phyloP scores from a whole-genome alignment of 2,888 invertebrate genomes.

The Tetramorium bicarinatum region DNA sequence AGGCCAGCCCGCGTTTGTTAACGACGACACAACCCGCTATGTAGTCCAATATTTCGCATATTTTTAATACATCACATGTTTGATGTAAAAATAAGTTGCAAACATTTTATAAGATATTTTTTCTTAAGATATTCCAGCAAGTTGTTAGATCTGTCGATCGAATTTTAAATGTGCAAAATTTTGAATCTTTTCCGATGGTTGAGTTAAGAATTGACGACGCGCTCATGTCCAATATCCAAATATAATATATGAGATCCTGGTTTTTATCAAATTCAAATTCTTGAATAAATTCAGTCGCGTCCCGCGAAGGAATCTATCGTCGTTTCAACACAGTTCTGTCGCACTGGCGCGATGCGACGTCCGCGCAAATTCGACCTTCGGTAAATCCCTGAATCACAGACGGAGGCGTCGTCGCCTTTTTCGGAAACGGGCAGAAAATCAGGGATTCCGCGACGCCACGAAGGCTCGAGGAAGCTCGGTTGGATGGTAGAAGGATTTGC shows the following conservation, averaged over 20 bases:
- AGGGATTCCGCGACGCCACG: conserved; percentile 63
- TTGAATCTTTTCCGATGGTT: not conserved
- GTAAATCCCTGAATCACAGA: conserved; percentile 59
- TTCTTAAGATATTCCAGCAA: not conserved
- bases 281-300: conserved; percentile 51
- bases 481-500: conserved; percentile 76
- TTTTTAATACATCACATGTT: not conserved
- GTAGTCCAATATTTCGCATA: conserved; percentile 8
- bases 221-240: not conserved
- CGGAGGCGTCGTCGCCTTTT: conserved; percentile 63
- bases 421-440: conserved; percentile 71
- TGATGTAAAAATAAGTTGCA: conserved; percentile 38
- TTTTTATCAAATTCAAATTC: conserved; percentile 46
- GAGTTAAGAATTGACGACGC: not conserved
- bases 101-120: not conserved
- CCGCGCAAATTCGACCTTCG: conserved; percentile 51
- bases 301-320: conserved; percentile 40
- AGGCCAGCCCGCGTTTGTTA: conserved; percentile 21
- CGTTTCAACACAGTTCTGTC: conserved; percentile 56
- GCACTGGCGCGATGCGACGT: conserved; percentile 5
- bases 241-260: conserved; percentile 18
- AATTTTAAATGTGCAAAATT: conserved; percentile 10
- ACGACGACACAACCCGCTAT: conserved; percentile 4
- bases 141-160: not conserved
- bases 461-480: conserved; percentile 53